A percentile compares a stretch with the other conserved stretches of the same genome.
Evolutionary conservation across 2,888 invertebrate species (phyloP).

Genomic region (Adelognathus sp.): DNA sequence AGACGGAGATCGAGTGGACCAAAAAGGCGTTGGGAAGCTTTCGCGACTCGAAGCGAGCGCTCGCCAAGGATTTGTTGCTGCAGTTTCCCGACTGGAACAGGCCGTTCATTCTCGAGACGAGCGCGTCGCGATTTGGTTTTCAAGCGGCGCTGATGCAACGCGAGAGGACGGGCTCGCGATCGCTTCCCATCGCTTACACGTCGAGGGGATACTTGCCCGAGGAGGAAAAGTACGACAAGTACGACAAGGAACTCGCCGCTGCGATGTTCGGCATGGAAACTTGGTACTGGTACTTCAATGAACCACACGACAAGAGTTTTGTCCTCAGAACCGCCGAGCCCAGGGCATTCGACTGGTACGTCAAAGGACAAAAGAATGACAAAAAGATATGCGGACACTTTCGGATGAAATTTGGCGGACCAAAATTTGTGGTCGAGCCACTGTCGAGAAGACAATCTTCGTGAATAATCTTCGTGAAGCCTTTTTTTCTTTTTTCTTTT

Average conservation of each 20-base stretch:
- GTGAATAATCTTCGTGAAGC: not conserved
- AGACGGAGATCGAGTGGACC: constrained; percentile 18
- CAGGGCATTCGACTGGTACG: constrained; percentile 40
- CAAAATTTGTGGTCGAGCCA: constrained; percentile 16
- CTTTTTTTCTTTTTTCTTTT: too few relatives aligned
- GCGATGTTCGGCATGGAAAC: constrained; percentile 40
- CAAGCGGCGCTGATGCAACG: constrained; percentile 27
- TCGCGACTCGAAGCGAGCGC: not conserved
- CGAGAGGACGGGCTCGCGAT: not conserved
- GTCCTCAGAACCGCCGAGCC: constrained; percentile 32
- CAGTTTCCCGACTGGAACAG: constrained; percentile 42
- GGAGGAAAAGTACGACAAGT: constrained; percentile 8
- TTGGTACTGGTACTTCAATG: constrained; percentile 39
- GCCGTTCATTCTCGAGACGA: constrained; percentile 20
- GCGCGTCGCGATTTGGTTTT: not conserved
- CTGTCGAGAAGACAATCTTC: not conserved
- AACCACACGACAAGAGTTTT: constrained; percentile 9
- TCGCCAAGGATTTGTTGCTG: constrained; percentile 1
- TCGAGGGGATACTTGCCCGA: constrained; percentile 19
- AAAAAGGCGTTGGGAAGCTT: not conserved
- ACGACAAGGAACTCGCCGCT: constrained; percentile 15
- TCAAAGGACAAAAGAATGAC: not conserved
- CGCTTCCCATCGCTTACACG: constrained; percentile 34
- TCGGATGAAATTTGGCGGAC: constrained; percentile 16
- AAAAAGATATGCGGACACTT: constrained; percentile 26